These are phyloP conservation scores for Seira musarum DNA, from an alignment of 2,888 invertebrate genomes.

Conservation along the genomic window DNA sequence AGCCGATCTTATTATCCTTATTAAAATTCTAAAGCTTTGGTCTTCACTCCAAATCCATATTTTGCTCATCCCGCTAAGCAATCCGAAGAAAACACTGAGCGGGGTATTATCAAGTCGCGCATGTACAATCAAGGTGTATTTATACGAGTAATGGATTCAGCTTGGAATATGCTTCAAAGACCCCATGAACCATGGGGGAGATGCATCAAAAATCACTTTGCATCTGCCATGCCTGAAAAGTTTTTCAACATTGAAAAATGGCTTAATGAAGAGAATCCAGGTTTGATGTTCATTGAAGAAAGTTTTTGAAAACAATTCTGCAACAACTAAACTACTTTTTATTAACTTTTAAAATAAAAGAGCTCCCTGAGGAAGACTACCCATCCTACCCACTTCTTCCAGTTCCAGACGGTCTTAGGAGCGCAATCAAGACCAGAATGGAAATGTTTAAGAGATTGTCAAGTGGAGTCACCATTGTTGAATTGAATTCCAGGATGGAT, in stretches of 20 bases:
- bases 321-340: too few species aligned
- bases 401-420: conserved; percentile 54
- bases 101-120: conserved; percentile 92
- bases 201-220: conserved; percentile 57
- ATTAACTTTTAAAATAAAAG: too few species aligned
- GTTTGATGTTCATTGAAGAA: not conserved
- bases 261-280: conserved; percentile 12
- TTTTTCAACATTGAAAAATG: conserved; percentile 40
- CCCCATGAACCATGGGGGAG: conserved; percentile 78
- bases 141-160: conserved; percentile 91
- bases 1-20: too few species aligned
- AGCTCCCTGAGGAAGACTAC: conserved; percentile 17
- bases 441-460: conserved; percentile 52
- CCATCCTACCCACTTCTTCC: conserved; percentile 41
- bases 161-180: conserved; percentile 83
- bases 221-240: conserved; percentile 51
- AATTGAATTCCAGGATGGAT: conserved; percentile 22
- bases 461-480: not conserved
- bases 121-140: conserved; percentile 98
- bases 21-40: too few species aligned
- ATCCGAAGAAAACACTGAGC: conserved; percentile 91
- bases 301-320: too few species aligned
- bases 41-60: conserved; percentile 94
- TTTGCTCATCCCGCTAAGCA: conserved; percentile 98
- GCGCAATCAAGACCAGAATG: conserved; percentile 45